Evolutionary conservation across 2,888 invertebrate genomes (phyloP), one percentile per base, ranked within the genome.

Genomic region (Kryphioiulus occultus): DNA sequence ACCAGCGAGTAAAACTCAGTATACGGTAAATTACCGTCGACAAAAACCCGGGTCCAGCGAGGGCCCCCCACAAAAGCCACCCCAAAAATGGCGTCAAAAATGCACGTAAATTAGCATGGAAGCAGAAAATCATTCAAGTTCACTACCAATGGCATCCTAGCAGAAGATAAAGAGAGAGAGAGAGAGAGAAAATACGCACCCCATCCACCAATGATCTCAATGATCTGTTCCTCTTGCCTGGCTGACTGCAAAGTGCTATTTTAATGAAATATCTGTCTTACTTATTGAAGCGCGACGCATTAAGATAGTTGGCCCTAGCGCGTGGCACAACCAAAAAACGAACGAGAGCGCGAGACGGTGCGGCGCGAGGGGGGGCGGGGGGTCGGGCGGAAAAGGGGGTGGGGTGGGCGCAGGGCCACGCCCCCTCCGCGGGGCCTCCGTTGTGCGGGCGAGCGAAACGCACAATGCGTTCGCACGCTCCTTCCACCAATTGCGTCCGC

Each of bases 211-310:
- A 83, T 35, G 39, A 83, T 35, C 32, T 39, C 32, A 32, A 83
- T 39, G 39, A 32, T 35, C 85, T 42, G 39, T 85, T 85, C 85
- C 44, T 85, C 85, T 85, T 85, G 85, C 85, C 42, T 85, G 85
- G 85, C 39, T 85, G 85, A 85, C 35, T 85, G 35, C 35, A 26
- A 85, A 85, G 85, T 85, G 85, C 87, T 78, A 87, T 87, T 87
- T 87, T 87, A 82, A 87, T 87, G 87, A 87, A 53, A 87, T 87
- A 87, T 87, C 87, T 53, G 87, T 82, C 87, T 86, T 82, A 87
- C 78, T 87, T 87, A 87, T 68, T 87, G 87, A 87, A 87, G 87
- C 87, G 87, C 78, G 82, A 87, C 87, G 78, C 87, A 87, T 86
- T 86, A 86, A 86, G 59, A 44, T 86, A 85, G 35, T 85, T 85